These are phyloP conservation scores for Papilio xuthus DNA, from an alignment of 1,140 invertebrate genomes.

Conservation along the genomic window DNA sequence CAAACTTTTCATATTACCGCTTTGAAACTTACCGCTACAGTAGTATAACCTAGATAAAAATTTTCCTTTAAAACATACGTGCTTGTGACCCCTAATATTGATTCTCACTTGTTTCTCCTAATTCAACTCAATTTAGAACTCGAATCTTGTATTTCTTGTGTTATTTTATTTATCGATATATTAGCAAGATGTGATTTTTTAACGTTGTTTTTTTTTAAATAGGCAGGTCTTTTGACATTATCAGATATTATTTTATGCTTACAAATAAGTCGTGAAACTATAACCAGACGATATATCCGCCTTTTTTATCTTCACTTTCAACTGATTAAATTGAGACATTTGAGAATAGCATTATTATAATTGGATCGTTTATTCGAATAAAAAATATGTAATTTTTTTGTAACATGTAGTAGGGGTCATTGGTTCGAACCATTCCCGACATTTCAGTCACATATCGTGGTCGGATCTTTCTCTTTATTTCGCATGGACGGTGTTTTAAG, in stretches of 20 bases:
- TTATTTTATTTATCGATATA: not conserved
- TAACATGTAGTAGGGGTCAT: conserved; percentile 37
- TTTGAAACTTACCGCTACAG: conserved; percentile 47
- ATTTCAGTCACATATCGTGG: conserved; percentile 49
- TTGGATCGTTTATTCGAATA: not conserved
- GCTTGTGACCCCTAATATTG: not conserved
- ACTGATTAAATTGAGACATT: not conserved
- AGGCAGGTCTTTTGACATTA: no score
- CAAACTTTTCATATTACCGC: conserved; percentile 60
- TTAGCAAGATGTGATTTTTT: no score
- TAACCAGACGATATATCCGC: not conserved
- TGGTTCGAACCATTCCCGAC: conserved; percentile 27
- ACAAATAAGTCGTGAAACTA: not conserved
- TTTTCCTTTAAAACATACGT: conserved; percentile 43
- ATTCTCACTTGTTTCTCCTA: conserved; percentile 33
- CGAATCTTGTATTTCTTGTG: not conserved
- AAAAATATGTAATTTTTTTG: not conserved
- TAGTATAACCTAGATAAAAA: conserved; percentile 60
- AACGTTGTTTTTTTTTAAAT: no score
- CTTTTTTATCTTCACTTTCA: not conserved
- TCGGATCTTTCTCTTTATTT: conserved; percentile 48
- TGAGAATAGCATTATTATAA: not conserved
- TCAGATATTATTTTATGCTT: no score
- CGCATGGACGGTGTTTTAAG: conserved; percentile 48
- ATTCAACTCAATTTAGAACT: conserved; percentile 30